Percentiles rank a stretch among this genome's conserved stretches.
phyloP scores from a whole-genome alignment of 2,797 vertebrate species.

The Myotis myotis region DNA sequence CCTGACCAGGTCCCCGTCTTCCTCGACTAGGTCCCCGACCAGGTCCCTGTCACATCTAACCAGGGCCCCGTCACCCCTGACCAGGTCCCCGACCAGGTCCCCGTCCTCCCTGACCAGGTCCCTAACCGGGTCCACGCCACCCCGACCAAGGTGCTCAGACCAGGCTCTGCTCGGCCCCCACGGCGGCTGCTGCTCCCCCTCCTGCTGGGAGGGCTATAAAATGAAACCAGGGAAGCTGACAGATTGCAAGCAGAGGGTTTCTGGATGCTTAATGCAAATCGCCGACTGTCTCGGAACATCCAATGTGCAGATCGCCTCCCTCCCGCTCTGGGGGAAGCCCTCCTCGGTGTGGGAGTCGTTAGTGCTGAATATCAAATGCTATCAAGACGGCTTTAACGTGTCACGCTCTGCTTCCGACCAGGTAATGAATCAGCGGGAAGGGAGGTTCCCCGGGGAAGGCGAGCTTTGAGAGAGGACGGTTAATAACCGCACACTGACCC shows the following conservation, averaged over 20 bases:
- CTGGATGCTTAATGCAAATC: constrained; percentile 85
- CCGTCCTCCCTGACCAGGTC: neutral
- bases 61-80: neutral
- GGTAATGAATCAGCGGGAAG: constrained; percentile 83
- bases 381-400: constrained; percentile 87
- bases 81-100: too few species aligned
- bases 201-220: constrained; percentile 80
- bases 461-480: constrained; percentile 72
- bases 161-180: neutral
- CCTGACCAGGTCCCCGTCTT: too few species aligned
- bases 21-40: too few species aligned
- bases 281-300: constrained; percentile 80
- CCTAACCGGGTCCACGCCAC: too few species aligned
- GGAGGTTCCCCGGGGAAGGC: constrained; percentile 78
- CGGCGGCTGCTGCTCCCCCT: neutral
- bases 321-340: constrained; percentile 54
- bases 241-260: constrained; percentile 83
- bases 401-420: constrained; percentile 82
- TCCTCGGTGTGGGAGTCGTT: constrained; percentile 77
- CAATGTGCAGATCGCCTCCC: constrained; percentile 80
- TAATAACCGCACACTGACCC: constrained; percentile 49
- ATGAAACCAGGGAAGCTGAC: constrained; percentile 83
- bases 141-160: neutral
- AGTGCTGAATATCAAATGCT: constrained; percentile 88
- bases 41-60: neutral